Percentiles rank a stretch among this genome's conserved stretches.
Evolutionary conservation across 2,888 invertebrate species (phyloP).

Genomic region (Drepana falcataria): DNA sequence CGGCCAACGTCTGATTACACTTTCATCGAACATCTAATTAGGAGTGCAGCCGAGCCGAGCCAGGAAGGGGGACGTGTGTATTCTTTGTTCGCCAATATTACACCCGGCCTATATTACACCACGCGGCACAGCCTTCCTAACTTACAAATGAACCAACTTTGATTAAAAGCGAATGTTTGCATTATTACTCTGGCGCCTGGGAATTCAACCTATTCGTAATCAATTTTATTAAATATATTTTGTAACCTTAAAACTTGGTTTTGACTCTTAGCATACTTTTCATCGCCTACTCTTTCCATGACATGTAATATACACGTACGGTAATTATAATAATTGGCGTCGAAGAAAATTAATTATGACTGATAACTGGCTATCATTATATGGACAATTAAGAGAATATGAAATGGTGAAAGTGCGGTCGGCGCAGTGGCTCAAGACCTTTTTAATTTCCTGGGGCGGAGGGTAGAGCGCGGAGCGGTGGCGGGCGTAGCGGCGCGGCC

Average conservation of each 20-base stretch:
- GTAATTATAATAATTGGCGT: background rate
- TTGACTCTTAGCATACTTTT: no score
- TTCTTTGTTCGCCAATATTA: slow-evolving; percentile 70
- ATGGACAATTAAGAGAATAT: background rate
- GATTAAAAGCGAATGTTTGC: slow-evolving; percentile 65
- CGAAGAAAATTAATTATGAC: background rate
- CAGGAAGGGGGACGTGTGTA: slow-evolving; percentile 53
- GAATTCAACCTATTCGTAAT: background rate
- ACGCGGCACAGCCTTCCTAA: slow-evolving; percentile 50
- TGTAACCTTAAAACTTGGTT: background rate
- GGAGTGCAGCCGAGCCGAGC: slow-evolving; percentile 64
- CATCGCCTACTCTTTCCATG: no score
- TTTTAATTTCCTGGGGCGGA: slow-evolving; percentile 63
- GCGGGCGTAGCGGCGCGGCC: slow-evolving; percentile 26
- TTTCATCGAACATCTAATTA: slow-evolving; percentile 79
- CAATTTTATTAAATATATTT: background rate
- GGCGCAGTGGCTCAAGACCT: slow-evolving; percentile 49
- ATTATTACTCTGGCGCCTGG: slow-evolving; percentile 8
- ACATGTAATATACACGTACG: background rate
- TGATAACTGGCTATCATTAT: background rate
- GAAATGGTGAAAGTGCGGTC: background rate
- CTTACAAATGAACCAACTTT: slow-evolving; percentile 69
- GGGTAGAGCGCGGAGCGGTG: slow-evolving; percentile 17
- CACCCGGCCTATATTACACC: slow-evolving; percentile 59
- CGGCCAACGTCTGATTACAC: slow-evolving; percentile 76